phyloP scores from a whole-genome alignment of 2,797 vertebrate species.

The Myotis findleyi region DNA sequence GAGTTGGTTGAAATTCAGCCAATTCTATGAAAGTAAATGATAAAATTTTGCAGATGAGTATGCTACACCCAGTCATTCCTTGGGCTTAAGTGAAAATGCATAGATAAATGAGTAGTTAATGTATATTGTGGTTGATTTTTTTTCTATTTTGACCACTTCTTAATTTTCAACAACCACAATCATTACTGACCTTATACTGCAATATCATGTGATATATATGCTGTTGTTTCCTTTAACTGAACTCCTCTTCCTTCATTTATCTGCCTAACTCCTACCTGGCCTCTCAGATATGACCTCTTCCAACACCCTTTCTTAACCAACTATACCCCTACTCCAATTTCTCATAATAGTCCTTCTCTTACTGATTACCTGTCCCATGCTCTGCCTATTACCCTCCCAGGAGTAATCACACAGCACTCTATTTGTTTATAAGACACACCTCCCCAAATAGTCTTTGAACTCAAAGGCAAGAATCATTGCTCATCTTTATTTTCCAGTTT shows the following conservation, averaged over 20 bases:
- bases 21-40: not conserved
- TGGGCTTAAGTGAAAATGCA: slow-evolving; percentile 30
- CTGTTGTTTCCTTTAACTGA: not conserved
- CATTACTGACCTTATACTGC: not conserved
- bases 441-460: not conserved
- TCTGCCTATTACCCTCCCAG: not conserved
- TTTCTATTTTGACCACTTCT: not conserved
- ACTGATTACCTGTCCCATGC: not conserved
- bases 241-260: not conserved
- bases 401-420: not conserved
- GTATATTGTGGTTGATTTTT: not conserved
- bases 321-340: not conserved
- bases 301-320: not conserved
- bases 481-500: slow-evolving; percentile 11
- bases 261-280: not conserved
- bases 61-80: not conserved
- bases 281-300: not conserved
- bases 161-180: slow-evolving; percentile 24
- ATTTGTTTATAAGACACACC: not conserved
- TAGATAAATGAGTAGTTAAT: slow-evolving; percentile 1
- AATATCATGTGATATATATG: not conserved
- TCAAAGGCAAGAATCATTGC: not conserved
- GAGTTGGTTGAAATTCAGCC: slow-evolving; percentile 48
- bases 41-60: slow-evolving; percentile 11
- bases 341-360: slow-evolving; percentile 30